Base-by-base conservation (phyloP, 2,113 vertebrate species). In the Prunella fulvescens region DNA sequence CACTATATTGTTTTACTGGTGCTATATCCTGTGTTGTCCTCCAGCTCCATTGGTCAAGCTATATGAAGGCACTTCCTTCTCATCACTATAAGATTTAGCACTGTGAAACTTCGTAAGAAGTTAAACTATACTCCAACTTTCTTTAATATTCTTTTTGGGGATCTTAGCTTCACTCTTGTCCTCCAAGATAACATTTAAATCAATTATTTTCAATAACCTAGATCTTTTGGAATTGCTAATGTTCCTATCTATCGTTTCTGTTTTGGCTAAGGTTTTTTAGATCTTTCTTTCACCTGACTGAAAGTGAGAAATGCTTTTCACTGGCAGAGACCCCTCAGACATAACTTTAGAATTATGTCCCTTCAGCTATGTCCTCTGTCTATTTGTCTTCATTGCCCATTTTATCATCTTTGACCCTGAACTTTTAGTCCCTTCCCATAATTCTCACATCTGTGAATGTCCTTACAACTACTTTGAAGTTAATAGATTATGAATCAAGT, bases 251-350 rank as follows among this genome's bases (percentile, higher is more conserved):
- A 44, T 25, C 2, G 1, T 70, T 93, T 83, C 54, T 90, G 85
- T 79, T 94, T 93, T 40, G 44, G 54, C 35, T 87, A 62, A 88
- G 35, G 42, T 62, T 89, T 94, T 91, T 92, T 87, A 37, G 81
- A 86, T 18, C 50, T 70, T 77, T 77, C 76, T 62, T 92, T 92
- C 64, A 80, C 58, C 44, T 39, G 29, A 64, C 28, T 65, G 50
- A 88, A 92, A 87, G n/a, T 45, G 14, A 96, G 40, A 94, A 92
- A 78, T 77, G 37, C 26, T 92, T 92, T 79, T 95, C 57, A 94
- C 33, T 73, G 39, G 83, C 70, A 95, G 48, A 82, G 26, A 31
- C 28, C 51, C 51, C 85, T 73, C 74, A 86, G 37, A 93, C 35
- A 65, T 16, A 86, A 90, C 67, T 51, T 66, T 3, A 72, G 64